Conservation (phyloP, 2,888 invertebrate species). For the Creontiades dilutus region DNA sequence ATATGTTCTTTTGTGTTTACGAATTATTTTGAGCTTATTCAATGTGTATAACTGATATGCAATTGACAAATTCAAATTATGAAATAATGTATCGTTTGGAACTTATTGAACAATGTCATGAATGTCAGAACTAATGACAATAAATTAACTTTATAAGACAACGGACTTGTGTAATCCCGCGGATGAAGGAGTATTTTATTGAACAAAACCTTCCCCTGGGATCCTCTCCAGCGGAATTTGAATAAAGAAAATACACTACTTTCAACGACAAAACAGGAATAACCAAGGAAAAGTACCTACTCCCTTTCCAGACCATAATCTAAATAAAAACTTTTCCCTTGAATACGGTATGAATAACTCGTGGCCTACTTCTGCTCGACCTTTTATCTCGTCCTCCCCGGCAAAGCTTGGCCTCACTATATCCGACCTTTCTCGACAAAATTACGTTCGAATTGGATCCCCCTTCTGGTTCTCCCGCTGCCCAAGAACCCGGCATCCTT, state of each 20-base stretch:
- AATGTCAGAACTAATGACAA: no score
- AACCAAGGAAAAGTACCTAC: slow-evolving; percentile 6
- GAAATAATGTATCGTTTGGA: no score
- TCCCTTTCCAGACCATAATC: not conserved
- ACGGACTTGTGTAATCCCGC: no score
- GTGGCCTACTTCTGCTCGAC: slow-evolving; percentile 35
- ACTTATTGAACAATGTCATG: no score
- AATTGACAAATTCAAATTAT: no score
- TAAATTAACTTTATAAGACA: no score
- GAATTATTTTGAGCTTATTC: no score
- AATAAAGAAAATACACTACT: slow-evolving; percentile 9
- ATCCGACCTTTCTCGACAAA: slow-evolving; percentile 31
- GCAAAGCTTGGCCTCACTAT: slow-evolving; percentile 22
- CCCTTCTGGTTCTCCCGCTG: not conserved
- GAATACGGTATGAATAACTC: slow-evolving; percentile 42
- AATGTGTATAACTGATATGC: no score
- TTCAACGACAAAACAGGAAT: slow-evolving; percentile 16
- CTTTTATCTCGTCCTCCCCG: slow-evolving; percentile 24
- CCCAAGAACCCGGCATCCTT: not conserved
- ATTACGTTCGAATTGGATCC: slow-evolving; percentile 36
- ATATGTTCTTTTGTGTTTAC: no score
- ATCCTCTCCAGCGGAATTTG: not conserved
- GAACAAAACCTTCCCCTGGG: not conserved
- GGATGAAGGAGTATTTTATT: not conserved
- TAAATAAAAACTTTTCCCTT: slow-evolving; percentile 36